These are phyloP conservation scores for Pegea sp. DNA, from an alignment of 23 tunicate genomes.

Conservation along the genomic window DNA sequence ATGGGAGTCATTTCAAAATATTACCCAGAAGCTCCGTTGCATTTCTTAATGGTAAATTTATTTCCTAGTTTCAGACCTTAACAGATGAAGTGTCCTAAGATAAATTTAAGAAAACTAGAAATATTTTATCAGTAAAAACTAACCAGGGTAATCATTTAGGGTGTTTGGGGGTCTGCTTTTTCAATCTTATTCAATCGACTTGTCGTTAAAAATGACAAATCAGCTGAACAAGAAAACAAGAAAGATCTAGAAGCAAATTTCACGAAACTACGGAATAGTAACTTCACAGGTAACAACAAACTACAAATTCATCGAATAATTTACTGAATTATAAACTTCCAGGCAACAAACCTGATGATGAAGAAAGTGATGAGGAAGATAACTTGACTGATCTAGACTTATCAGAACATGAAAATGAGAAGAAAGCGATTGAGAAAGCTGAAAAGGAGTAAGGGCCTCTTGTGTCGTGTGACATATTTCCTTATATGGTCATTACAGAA, in stretches of 20 bases:
- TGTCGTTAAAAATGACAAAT: slow-evolving; percentile 23
- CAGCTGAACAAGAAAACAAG: slow-evolving; percentile 1
- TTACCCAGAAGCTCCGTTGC: slow-evolving; percentile 55
- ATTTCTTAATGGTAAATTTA: slow-evolving; percentile 62
- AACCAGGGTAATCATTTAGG: slow-evolving; percentile 52
- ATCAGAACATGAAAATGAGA: no score
- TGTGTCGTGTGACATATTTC: no score
- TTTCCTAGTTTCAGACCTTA: not conserved
- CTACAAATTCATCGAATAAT: no score
- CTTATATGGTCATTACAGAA: no score
- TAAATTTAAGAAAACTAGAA: not conserved
- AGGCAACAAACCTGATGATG: no score
- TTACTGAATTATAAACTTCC: no score
- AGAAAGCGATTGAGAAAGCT: no score
- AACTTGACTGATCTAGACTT: no score
- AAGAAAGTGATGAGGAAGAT: no score
- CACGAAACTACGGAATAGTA: not conserved
- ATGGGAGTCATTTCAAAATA: slow-evolving; percentile 72
- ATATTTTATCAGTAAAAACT: not conserved
- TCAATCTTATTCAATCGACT: slow-evolving; percentile 77
- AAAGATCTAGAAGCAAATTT: not conserved
- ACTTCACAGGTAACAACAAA: no score
- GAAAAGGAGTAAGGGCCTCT: no score
- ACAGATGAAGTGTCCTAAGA: not conserved
- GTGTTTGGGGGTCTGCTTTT: slow-evolving; percentile 97